These are phyloP conservation scores for Cephalotes varians DNA, from an alignment of 2,888 invertebrate genomes.

Conservation along the genomic window DNA sequence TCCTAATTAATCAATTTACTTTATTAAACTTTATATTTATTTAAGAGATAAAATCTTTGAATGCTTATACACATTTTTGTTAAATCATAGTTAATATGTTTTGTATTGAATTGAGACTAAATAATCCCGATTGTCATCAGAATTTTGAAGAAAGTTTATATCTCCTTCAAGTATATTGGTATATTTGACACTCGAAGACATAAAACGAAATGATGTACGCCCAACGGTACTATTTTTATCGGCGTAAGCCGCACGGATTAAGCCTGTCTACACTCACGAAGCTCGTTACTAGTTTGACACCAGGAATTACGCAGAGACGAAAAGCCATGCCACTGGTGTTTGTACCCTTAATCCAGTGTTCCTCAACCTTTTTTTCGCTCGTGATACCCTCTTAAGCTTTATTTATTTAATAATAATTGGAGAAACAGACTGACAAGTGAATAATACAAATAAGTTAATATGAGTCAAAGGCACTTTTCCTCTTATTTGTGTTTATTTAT, in stretches of 20 bases:
- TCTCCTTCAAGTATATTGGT: not conserved
- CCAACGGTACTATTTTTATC: slow-evolving; percentile 36
- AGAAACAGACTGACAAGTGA: no score
- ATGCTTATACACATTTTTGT: not conserved
- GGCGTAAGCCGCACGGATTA: slow-evolving; percentile 41
- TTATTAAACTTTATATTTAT: not conserved
- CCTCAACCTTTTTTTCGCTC: slow-evolving; percentile 11
- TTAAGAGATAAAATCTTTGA: not conserved
- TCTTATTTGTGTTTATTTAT: no score
- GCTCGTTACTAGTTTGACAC: slow-evolving; percentile 51
- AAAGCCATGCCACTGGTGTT: slow-evolving; percentile 32
- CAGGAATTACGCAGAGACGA: slow-evolving; percentile 44
- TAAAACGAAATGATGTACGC: slow-evolving; percentile 35
- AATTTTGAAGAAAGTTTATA: not conserved
- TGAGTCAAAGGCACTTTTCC: no score
- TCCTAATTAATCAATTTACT: not conserved
- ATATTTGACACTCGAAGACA: not conserved
- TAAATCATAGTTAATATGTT: not conserved
- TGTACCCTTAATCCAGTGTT: slow-evolving; percentile 37
- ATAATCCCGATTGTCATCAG: not conserved
- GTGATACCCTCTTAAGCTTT: not conserved
- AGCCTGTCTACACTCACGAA: slow-evolving; percentile 41
- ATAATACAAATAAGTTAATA: no score
- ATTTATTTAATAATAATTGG: no score
- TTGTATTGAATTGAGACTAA: not conserved